Evolutionary conservation across 2,888 invertebrate species (phyloP).

Genomic region (Orthosia gothica): DNA sequence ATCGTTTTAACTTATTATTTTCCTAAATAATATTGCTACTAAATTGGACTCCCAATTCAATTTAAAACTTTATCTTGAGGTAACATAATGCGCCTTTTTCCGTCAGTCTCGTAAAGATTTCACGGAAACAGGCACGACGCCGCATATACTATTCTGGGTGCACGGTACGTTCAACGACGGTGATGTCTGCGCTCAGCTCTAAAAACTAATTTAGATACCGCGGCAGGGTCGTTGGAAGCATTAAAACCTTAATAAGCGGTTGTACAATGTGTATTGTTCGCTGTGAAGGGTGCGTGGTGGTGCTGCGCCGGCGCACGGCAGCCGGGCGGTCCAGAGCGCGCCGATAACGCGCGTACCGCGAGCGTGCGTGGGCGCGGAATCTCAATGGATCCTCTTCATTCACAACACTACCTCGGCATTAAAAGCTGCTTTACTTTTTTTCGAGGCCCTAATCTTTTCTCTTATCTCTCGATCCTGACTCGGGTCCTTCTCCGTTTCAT

Average conservation of each 20-base stretch:
- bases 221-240: slow-evolving; percentile 76
- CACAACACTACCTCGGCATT: slow-evolving; percentile 90
- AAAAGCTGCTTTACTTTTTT: slow-evolving; percentile 89
- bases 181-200: slow-evolving; percentile 68
- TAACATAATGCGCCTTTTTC: background rate
- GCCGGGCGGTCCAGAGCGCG: slow-evolving; percentile 71
- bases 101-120: slow-evolving; percentile 1
- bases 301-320: slow-evolving; percentile 69
- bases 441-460: slow-evolving; percentile 88
- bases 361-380: slow-evolving; percentile 87
- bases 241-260: slow-evolving; percentile 76
- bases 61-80: slow-evolving; percentile 32
- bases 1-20: slow-evolving; percentile 81
- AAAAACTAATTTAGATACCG: slow-evolving; percentile 82
- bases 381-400: slow-evolving; percentile 91
- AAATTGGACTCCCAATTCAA: slow-evolving; percentile 61
- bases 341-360: slow-evolving; percentile 77
- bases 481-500: slow-evolving; percentile 89
- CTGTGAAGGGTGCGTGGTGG: slow-evolving; percentile 64
- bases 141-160: background rate
- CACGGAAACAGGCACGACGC: background rate
- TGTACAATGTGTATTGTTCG: slow-evolving; percentile 81
- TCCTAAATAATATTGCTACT: slow-evolving; percentile 77
- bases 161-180: background rate
- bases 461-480: slow-evolving; percentile 90